phyloP scores from a whole-genome alignment of 2,113 vertebrate species.

The Herpetotheres cachinnans region DNA sequence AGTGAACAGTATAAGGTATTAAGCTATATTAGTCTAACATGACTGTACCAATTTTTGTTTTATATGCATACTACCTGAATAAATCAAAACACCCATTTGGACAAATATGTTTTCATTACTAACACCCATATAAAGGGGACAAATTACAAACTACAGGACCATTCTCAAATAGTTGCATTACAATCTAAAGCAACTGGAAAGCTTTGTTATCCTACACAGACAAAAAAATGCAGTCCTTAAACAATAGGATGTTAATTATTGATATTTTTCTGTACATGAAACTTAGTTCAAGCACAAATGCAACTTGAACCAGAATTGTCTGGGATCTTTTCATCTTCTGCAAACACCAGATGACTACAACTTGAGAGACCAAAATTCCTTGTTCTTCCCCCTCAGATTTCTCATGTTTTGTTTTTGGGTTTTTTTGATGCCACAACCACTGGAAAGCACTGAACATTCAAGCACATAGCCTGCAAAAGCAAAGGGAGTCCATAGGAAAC shows the following conservation, averaged over 20 bases:
- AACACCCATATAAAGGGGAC: background rate
- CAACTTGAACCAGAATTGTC: background rate
- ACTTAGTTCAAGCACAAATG: background rate
- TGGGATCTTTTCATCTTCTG: background rate
- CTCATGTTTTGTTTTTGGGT: background rate
- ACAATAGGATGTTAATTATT: background rate
- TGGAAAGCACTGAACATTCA: background rate
- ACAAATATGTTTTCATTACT: background rate
- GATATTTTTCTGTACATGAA: background rate
- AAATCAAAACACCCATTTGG: background rate
- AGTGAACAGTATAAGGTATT: background rate
- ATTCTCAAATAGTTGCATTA: background rate
- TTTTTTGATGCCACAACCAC: background rate
- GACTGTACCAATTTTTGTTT: background rate
- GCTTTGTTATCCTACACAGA: background rate
- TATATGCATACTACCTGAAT: background rate
- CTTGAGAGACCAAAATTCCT: background rate
- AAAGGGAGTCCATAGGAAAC: background rate
- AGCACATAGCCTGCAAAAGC: background rate
- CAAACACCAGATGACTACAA: background rate
- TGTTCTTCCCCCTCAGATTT: background rate
- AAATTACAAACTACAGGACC: background rate
- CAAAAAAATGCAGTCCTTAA: background rate
- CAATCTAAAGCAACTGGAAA: background rate
- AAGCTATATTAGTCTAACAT: background rate